These are phyloP conservation scores for Hydrochoerus hydrochaeris DNA, from an alignment of 2,113 vertebrate species.

Conservation along the genomic window DNA sequence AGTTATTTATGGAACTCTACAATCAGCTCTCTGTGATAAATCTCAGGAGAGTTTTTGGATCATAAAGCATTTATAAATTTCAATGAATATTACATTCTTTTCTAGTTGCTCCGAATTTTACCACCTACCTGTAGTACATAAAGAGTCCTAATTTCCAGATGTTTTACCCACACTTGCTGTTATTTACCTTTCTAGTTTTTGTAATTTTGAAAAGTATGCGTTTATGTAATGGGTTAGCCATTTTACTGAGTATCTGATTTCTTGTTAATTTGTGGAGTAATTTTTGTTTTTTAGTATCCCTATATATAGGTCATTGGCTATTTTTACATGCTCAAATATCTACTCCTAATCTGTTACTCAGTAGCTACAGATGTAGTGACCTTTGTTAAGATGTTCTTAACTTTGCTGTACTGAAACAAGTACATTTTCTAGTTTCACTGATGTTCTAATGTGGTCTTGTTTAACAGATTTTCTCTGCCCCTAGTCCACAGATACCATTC, in stretches of 20 bases:
- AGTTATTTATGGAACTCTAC: not conserved
- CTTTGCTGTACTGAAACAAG: not conserved
- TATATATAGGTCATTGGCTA: not conserved
- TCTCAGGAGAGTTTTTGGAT: not conserved
- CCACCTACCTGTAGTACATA: not conserved
- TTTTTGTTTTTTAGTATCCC: not conserved
- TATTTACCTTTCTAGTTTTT: not conserved
- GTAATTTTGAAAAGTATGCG: not conserved
- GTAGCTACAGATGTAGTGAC: not conserved
- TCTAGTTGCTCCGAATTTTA: not conserved
- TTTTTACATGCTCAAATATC: not conserved
- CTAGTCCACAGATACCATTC: not conserved
- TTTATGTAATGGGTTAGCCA: not conserved
- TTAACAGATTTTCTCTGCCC: not conserved
- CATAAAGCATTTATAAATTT: not conserved
- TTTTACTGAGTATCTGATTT: not conserved
- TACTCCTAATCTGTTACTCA: not conserved
- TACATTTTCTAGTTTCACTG: not conserved
- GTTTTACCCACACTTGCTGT: constrained; percentile 2
- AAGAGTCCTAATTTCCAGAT: not conserved
- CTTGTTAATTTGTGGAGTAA: not conserved
- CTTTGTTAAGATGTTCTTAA: not conserved
- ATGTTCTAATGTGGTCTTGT: not conserved
- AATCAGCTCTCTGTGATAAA: not conserved
- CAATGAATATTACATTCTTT: not conserved